Conservation (phyloP, 2,797 vertebrate species). For the Nyctibius grandis region DNA sequence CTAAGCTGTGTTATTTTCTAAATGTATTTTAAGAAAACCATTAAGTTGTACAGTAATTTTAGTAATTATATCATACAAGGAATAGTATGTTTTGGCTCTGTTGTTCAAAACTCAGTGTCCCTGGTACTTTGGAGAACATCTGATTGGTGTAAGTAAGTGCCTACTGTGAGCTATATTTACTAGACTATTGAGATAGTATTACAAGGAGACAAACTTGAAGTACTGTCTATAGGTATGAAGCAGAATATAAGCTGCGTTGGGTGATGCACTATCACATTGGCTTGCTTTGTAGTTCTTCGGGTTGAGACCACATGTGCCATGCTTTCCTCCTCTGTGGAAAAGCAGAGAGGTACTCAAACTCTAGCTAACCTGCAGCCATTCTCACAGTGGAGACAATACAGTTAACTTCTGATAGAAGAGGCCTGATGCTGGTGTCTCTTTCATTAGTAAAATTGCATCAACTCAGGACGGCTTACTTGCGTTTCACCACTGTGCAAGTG, state of each 20-base stretch:
- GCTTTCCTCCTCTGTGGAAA: neutral
- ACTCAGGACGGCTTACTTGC: neutral
- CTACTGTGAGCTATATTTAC: neutral
- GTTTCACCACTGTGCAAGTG: neutral
- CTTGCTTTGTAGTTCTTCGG: neutral
- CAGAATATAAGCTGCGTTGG: neutral
- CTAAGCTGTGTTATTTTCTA: neutral
- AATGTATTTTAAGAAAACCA: neutral
- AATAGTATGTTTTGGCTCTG: neutral
- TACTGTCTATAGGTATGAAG: neutral
- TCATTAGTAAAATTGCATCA: neutral
- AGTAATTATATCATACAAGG: neutral
- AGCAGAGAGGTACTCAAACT: neutral
- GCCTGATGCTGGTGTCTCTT: neutral
- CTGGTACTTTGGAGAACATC: neutral
- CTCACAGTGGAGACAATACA: neutral
- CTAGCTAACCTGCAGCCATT: neutral
- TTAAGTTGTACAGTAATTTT: neutral
- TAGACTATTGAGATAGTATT: neutral
- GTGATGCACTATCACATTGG: neutral
- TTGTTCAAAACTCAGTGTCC: neutral
- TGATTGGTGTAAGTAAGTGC: neutral
- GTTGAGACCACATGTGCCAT: neutral
- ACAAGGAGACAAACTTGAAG: neutral
- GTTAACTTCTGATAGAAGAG: neutral